Evolutionary conservation across 1,140 invertebrate species (phyloP), one percentile per base, ranked within the genome.

Genomic region (Heterodera schachtii): DNA sequence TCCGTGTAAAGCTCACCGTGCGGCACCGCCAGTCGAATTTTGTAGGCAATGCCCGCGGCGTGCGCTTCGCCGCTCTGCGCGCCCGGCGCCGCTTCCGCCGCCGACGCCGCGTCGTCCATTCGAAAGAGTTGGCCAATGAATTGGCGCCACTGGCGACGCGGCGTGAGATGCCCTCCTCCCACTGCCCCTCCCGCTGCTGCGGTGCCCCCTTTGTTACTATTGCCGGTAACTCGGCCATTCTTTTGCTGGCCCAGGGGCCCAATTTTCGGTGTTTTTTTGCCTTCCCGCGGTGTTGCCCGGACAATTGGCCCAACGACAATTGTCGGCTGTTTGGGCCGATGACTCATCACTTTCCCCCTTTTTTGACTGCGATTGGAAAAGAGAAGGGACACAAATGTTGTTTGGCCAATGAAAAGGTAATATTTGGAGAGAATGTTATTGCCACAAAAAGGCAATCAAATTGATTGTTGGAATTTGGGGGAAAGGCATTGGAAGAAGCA

Each of bases 11-110:
- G 31, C 46, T 49, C 43, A 76, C 75, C 75, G 49, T 78, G 77
- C n/a, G 77, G 77, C 19, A 78, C 9, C 16, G 70, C 47, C 19
- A 78, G 43, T 4, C 77, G 66, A 69, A 78, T 78, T 64, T 78
- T 78, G 70, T 78, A 44, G 21, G 64, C 70, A 3, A 78, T 78
- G 44, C 77, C 77, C 19, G 49, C 77, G 3, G 31, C 31, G 31
- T 31, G 41, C 57, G 57, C 69, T 31, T 71, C 69, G 9, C 69
- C 69, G 41, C 69, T 13, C 19, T 64, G 57, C 13, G 13, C 57
- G 11, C 13, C 57, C 19, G 13, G 16, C 13, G 75, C 7, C 41
- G 7, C 19, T 8, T 7, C 46, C 6, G n/a, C 19, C 57, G n/a
- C 8, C 31, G 11, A 11, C 21, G 8, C 2, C 2, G 19, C 44